Conservation (phyloP, 2,113 vertebrate species). For the Oostethus manadensis region DNA sequence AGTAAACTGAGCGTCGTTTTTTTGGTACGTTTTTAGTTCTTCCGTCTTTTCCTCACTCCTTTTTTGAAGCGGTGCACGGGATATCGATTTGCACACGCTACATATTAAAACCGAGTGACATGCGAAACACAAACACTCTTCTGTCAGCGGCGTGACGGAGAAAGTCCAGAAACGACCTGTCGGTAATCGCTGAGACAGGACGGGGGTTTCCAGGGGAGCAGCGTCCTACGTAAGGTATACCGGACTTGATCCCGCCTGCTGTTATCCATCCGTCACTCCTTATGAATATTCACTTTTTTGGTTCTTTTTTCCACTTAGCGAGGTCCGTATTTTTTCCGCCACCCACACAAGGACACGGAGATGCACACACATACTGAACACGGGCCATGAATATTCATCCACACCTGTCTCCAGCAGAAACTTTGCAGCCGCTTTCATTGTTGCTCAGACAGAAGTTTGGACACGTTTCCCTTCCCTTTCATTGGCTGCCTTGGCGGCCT, state of each 20-base stretch:
- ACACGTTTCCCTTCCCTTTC: conserved; percentile 13
- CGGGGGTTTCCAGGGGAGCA: too few relatives aligned
- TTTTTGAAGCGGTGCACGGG: too few relatives aligned
- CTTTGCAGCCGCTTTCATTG: conserved; percentile 55
- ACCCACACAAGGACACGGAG: conserved; percentile 44
- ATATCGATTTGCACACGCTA: too few relatives aligned
- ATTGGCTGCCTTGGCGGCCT: conserved; percentile 6
- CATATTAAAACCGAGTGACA: too few relatives aligned
- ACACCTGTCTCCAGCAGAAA: conserved; percentile 65
- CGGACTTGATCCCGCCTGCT: conserved; percentile 28
- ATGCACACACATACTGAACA: conserved; percentile 34
- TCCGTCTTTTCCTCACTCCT: too few relatives aligned
- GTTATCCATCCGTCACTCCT: conserved; percentile 35
- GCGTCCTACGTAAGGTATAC: neutral
- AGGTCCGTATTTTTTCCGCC: conserved; percentile 47
- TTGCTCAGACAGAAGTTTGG: conserved; percentile 56
- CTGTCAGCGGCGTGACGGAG: too few relatives aligned
- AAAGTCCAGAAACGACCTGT: too few relatives aligned
- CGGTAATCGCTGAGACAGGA: too few relatives aligned
- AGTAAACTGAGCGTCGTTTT: too few relatives aligned
- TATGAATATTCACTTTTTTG: conserved; percentile 62
- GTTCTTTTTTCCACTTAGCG: conserved; percentile 43
- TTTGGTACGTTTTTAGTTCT: too few relatives aligned
- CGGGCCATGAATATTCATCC: conserved; percentile 72
- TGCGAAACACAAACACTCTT: too few relatives aligned